Evolutionary conservation across 2,797 vertebrate species (phyloP).

Genomic region (Phaenicophaeus curvirostris): DNA sequence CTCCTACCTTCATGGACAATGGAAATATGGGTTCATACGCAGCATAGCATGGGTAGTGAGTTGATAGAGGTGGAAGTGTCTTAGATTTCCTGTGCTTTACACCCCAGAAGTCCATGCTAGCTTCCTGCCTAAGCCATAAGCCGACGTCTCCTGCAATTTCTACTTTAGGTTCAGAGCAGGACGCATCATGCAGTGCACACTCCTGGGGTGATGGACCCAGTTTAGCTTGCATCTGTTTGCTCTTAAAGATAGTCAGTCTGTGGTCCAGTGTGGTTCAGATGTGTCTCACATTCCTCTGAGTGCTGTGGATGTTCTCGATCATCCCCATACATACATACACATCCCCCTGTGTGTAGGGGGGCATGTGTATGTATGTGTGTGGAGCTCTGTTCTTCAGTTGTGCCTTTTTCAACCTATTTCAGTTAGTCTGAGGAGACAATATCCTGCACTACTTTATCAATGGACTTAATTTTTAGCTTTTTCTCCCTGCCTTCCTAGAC

Average conservation of each 20-base stretch:
- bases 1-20: not conserved
- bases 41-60: not conserved
- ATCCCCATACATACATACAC: too few species aligned
- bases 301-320: not conserved
- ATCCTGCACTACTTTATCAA: not conserved
- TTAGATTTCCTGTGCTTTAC: not conserved
- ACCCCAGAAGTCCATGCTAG: not conserved
- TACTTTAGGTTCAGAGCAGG: not conserved
- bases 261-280: not conserved
- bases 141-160: not conserved
- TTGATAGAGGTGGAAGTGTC: not conserved
- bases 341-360: not conserved
- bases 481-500: not conserved
- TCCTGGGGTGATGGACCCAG: not conserved
- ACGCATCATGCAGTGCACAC: rapidly evolving
- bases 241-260: not conserved
- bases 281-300: not conserved
- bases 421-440: not conserved
- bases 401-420: not conserved
- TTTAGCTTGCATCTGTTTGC: not conserved
- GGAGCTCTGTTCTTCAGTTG: not conserved
- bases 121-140: not conserved
- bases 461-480: not conserved
- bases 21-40: not conserved
- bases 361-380: rapidly evolving